Evolutionary conservation across 1,140 invertebrate species (phyloP).

Genomic region (Papilio aristodemus): DNA sequence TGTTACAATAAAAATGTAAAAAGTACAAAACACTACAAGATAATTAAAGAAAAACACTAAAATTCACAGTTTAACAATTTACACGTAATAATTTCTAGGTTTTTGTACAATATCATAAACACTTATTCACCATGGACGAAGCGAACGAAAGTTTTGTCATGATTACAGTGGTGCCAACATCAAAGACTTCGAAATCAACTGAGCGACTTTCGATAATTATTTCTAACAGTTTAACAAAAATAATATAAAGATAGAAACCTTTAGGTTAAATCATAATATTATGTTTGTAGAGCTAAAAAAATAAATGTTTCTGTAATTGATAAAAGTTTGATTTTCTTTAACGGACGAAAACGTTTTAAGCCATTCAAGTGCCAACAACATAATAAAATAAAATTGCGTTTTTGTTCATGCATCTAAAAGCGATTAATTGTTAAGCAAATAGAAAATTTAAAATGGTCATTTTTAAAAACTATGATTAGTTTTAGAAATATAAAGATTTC

Average conservation of each 20-base stretch:
- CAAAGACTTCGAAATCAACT: constrained; percentile 35
- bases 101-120: constrained; percentile 31
- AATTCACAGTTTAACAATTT: constrained; percentile 17
- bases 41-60: constrained; percentile 28
- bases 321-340: constrained; percentile 1
- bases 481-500: neutral
- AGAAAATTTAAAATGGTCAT: neutral
- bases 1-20: neutral
- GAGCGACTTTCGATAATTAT: constrained; percentile 24
- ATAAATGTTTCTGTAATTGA: neutral
- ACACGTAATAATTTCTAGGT: constrained; percentile 25
- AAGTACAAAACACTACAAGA: constrained; percentile 7
- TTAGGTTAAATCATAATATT: neutral
- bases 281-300: neutral
- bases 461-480: neutral
- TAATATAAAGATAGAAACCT: neutral
- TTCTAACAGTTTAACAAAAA: neutral
- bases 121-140: constrained; percentile 55
- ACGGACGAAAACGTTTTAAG: neutral
- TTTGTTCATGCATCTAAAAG: neutral
- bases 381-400: constrained; percentile 16
- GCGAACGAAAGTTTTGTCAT: constrained; percentile 72
- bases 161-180: constrained; percentile 59
- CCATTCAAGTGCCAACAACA: neutral
- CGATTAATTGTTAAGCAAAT: neutral